Base-by-base conservation (phyloP, 2,797 vertebrate genomes). In the Brotula barbata region DNA sequence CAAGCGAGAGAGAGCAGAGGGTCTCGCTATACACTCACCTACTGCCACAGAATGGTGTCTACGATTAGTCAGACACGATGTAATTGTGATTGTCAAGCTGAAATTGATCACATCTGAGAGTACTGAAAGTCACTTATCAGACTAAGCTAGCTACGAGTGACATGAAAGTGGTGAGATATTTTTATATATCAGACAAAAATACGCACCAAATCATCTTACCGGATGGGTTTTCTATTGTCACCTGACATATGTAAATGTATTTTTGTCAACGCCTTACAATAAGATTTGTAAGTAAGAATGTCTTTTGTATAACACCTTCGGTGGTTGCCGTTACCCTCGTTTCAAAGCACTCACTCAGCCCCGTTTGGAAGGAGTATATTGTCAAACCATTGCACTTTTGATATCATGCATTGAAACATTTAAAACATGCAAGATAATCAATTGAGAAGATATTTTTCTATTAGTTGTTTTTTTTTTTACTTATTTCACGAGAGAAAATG, bases 371-470 rank as follows among this genome's bases (percentile, higher is more conserved):
- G 72, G 81, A 52, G 62, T 57, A 47, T 53, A 82, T 56, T 79
- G 75, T 82, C 79, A 54, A 70, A 5, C 31, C 52, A 40, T 80
- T 88, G 88, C 88, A 90, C 82, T 86, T 88, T 88, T 85, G 72
- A 82, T 85, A 76, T 78, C 81, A 77, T 80, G 78, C 80, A 82
- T 88, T 71, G 43, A 74, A 70, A 81, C 60, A 61, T 78, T 82
- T 80, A 67, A 58, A 68, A 83, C 79, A 61, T 84, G 84, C 77
- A 85, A 64, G 85, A 89, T 86, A 87, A 90, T 90, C 86, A 86
- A 65, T 61, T 9, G 40, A 88, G 73, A 82, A 86, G 78, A 84
- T 90, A 92, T 92, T 92, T 91, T 92, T 92, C 66, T 91, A 92
- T 81, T 60, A 55, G 69, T 80, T 69, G 63, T 31, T 81, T 73